A percentile compares a stretch with the other conserved stretches of the same genome.
Conservation (phyloP, 1,140 invertebrate genomes). For the Lepidurus packardi region DNA sequence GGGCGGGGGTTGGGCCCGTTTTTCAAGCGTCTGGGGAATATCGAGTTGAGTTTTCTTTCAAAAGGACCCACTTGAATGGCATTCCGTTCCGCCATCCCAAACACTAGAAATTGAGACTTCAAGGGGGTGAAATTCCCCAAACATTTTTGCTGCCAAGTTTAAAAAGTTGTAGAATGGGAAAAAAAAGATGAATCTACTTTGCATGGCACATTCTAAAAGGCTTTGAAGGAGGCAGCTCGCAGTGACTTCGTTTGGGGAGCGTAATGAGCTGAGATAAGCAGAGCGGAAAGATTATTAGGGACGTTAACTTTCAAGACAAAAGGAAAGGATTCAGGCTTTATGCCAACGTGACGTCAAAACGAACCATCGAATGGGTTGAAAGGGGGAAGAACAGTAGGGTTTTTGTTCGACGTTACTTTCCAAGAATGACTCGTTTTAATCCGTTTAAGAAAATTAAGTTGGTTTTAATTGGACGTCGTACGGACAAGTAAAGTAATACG, state of each 20-base stretch:
- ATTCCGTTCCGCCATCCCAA: no score
- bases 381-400: background rate
- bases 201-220: background rate
- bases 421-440: background rate
- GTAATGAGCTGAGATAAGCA: background rate
- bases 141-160: no score
- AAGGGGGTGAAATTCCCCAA: no score
- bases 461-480: no score
- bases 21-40: background rate
- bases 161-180: no score
- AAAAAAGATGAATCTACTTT: no score
- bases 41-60: no score
- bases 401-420: background rate
- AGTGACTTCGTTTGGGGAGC: background rate
- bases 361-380: background rate
- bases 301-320: background rate
- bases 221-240: background rate
- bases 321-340: background rate
- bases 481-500: no score
- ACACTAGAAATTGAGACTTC: no score
- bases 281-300: constrained; percentile 9
- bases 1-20: background rate
- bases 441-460: no score
- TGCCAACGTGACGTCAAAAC: background rate
- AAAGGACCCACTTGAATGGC: no score